A percentile compares a stretch with the other conserved stretches of the same genome.
These are phyloP conservation scores for Prietella phreatophila DNA, from an alignment of 2,113 vertebrate genomes.

Conservation along the genomic window DNA sequence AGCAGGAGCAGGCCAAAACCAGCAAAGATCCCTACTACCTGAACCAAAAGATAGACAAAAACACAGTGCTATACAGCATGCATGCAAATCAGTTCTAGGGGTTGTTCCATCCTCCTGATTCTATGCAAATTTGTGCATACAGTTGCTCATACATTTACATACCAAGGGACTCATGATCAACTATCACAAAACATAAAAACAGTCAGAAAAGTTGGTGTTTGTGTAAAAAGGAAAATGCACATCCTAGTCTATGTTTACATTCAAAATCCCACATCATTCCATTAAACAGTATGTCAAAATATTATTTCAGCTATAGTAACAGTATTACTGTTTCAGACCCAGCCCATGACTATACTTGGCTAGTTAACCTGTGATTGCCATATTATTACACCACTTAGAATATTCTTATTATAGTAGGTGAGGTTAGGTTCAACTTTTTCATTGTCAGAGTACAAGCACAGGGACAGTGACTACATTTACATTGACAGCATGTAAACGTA, in stretches of 20 bases:
- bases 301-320: neutral
- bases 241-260: neutral
- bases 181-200: too few relatives aligned
- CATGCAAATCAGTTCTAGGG: neutral
- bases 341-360: neutral
- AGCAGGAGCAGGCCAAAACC: slow-evolving; percentile 92
- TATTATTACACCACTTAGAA: neutral
- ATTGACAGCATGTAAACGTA: too few relatives aligned
- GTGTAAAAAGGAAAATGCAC: neutral
- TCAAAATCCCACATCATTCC: neutral
- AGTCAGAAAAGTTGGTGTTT: neutral
- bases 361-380: neutral
- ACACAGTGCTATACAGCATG: neutral
- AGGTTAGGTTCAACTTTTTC: too few relatives aligned
- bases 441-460: too few relatives aligned
- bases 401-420: neutral
- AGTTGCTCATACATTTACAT: too few relatives aligned
- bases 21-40: slow-evolving; percentile 97
- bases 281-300: neutral
- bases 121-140: neutral
- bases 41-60: slow-evolving; percentile 4
- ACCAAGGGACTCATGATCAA: too few relatives aligned
- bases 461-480: too few relatives aligned
- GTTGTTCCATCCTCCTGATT: neutral
- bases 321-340: neutral